Conservation (phyloP, 2,888 invertebrate genomes). For the Drosophila ezoana region DNA sequence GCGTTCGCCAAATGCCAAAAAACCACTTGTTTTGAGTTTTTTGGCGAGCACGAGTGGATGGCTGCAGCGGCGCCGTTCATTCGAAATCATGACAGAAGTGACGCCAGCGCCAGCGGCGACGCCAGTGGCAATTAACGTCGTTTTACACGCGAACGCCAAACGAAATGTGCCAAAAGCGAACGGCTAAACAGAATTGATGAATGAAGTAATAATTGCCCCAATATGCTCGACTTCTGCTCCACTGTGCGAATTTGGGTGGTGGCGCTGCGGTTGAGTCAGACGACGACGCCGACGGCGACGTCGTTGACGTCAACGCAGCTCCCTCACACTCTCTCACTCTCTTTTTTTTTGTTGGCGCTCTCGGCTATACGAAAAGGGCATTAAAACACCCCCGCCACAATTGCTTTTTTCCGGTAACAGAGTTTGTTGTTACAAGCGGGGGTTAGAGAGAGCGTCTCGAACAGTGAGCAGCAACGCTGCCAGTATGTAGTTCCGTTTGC, state of each 20-base stretch:
- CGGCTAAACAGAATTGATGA: conserved; percentile 56
- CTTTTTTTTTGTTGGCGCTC: conserved; percentile 19
- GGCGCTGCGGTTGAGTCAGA: conserved; percentile 60
- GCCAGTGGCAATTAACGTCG: conserved; percentile 37
- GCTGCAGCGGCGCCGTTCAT: not conserved
- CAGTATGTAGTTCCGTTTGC: conserved; percentile 52
- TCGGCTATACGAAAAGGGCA: conserved; percentile 31
- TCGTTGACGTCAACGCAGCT: conserved; percentile 63
- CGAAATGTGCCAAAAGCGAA: conserved; percentile 37
- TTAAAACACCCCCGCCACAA: conserved; percentile 65
- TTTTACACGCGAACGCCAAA: conserved; percentile 33
- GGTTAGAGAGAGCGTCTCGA: conserved; percentile 30
- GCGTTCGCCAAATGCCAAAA: conserved; percentile 43
- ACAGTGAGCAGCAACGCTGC: conserved; percentile 17
- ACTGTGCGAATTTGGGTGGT: conserved; percentile 76
- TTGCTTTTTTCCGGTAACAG: conserved; percentile 52
- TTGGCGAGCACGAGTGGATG: conserved; percentile 28
- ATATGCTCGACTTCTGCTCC: conserved; percentile 52
- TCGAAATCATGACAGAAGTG: conserved; percentile 33
- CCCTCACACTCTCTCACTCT: conserved; percentile 25
- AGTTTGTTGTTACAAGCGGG: conserved; percentile 32
- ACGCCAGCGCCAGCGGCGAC: conserved; percentile 12
- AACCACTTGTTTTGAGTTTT: conserved; percentile 55
- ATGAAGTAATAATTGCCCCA: conserved; percentile 64
- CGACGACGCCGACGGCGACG: conserved; percentile 18